A percentile compares a stretch with the other conserved stretches of the same genome.
These are phyloP conservation scores for Anarhynchus alexandrinus DNA, from an alignment of 2,113 vertebrate species.

Conservation along the genomic window DNA sequence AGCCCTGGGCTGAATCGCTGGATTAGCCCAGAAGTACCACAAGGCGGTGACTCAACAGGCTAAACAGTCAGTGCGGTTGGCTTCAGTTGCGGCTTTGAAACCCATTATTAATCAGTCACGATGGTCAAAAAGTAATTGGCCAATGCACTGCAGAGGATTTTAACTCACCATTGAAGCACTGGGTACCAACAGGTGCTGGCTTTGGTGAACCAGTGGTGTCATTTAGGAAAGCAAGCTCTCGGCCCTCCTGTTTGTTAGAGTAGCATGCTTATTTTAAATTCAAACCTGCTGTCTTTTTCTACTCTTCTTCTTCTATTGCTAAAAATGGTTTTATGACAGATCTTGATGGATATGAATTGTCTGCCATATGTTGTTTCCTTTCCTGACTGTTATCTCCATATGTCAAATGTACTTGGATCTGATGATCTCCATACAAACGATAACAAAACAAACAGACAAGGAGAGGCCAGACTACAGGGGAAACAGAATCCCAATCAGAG, in stretches of 20 bases:
- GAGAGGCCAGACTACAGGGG: slow-evolving; percentile 32
- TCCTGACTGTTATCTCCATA: slow-evolving; percentile 49
- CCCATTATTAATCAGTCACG: neutral
- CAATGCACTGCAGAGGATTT: neutral
- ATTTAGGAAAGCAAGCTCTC: neutral
- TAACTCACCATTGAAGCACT: neutral
- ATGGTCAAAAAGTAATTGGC: neutral
- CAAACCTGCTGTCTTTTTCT: slow-evolving; percentile 26
- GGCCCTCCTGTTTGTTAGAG: neutral
- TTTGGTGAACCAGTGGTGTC: neutral
- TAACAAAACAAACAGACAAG: slow-evolving; percentile 52
- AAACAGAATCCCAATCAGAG: slow-evolving; percentile 5
- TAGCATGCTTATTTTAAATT: slow-evolving; percentile 9
- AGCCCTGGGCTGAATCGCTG: neutral
- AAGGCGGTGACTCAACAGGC: neutral
- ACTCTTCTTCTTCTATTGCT: slow-evolving; percentile 2
- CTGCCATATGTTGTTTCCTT: slow-evolving; percentile 55
- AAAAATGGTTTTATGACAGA: slow-evolving; percentile 46
- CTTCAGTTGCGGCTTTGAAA: neutral
- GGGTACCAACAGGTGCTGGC: neutral
- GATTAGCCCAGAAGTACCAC: neutral
- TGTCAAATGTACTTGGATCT: slow-evolving; percentile 57
- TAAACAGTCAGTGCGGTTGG: neutral
- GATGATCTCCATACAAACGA: slow-evolving; percentile 46
- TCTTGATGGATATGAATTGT: slow-evolving; percentile 52